Conservation (phyloP, 2,797 vertebrate species). For the Sebastes iracundus region DNA sequence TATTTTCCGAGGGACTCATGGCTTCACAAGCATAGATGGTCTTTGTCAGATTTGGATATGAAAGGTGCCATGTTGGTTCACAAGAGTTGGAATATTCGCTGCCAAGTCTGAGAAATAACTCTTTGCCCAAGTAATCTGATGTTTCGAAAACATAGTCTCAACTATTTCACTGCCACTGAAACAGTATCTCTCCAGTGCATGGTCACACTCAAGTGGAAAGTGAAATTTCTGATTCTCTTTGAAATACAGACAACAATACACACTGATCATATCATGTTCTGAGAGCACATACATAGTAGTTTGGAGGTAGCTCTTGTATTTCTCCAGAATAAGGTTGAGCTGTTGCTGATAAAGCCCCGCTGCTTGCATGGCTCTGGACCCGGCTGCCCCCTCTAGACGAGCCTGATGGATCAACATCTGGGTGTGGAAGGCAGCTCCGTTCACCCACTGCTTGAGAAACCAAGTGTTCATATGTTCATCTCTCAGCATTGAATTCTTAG, state of each 20-base stretch:
- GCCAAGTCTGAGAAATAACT: not conserved
- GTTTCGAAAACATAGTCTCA: not conserved
- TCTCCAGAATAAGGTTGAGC: not conserved
- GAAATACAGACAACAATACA: not conserved
- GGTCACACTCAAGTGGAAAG: rapidly evolving
- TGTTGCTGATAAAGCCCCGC: not conserved
- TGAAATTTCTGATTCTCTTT: not conserved
- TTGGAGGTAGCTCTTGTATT: not conserved
- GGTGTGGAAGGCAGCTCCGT: slow-evolving; percentile 34
- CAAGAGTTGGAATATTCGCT: not conserved
- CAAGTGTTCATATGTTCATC: not conserved
- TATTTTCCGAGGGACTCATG: not conserved
- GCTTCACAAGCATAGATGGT: not conserved
- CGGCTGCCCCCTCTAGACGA: not conserved
- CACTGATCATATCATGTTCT: rapidly evolving
- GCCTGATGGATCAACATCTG: slow-evolving; percentile 38
- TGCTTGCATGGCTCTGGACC: not conserved
- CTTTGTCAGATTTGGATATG: not conserved
- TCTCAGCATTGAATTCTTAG: slow-evolving; percentile 1
- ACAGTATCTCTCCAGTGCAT: rapidly evolving
- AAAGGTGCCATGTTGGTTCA: not conserved
- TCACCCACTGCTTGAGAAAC: slow-evolving; percentile 26
- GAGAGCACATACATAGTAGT: rapidly evolving
- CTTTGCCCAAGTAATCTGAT: not conserved
- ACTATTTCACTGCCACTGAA: rapidly evolving